Evolutionary conservation across 2,797 vertebrate species (phyloP).

Genomic region (Danio choprae): DNA sequence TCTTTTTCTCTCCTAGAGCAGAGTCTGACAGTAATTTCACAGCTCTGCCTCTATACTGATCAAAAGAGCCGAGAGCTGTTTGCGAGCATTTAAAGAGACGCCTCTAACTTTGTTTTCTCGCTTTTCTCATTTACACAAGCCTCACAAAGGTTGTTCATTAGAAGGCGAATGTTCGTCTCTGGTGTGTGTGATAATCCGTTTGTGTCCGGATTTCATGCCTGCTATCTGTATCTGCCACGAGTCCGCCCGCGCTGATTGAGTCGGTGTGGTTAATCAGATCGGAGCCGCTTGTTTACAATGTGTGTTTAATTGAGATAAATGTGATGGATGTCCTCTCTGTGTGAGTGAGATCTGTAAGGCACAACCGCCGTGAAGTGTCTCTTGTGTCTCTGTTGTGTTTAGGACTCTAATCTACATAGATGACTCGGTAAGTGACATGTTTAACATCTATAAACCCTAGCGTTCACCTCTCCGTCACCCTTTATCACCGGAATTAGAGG

Average conservation of each 20-base stretch:
- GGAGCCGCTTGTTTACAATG: constrained; percentile 46
- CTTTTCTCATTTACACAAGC: constrained; percentile 24
- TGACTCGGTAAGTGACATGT: not conserved
- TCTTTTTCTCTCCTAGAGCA: not conserved
- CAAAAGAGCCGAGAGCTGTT: constrained; percentile 30
- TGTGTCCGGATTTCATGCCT: constrained; percentile 40
- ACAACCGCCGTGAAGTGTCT: constrained; percentile 14
- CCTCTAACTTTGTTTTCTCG: constrained; percentile 37
- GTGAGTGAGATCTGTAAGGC: constrained; percentile 38
- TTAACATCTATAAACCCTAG: not conserved
- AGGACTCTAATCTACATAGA: constrained; percentile 15
- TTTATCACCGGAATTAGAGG: constrained; percentile 9
- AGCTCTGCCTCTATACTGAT: constrained; percentile 4
- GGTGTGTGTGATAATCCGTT: constrained; percentile 48
- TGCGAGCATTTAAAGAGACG: not conserved
- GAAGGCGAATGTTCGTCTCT: constrained; percentile 32
- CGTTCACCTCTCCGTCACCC: not conserved
- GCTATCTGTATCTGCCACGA: constrained; percentile 37
- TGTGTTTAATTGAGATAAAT: constrained; percentile 62
- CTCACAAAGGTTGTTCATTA: constrained; percentile 39
- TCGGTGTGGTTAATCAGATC: constrained; percentile 42
- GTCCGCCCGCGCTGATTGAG: constrained; percentile 43
- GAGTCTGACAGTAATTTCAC: constrained; percentile 15
- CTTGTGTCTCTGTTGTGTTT: constrained; percentile 17
- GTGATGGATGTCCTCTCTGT: constrained; percentile 49